phyloP scores from a whole-genome alignment of 2,888 invertebrate genomes.

The Pyrrhosoma nymphula region DNA sequence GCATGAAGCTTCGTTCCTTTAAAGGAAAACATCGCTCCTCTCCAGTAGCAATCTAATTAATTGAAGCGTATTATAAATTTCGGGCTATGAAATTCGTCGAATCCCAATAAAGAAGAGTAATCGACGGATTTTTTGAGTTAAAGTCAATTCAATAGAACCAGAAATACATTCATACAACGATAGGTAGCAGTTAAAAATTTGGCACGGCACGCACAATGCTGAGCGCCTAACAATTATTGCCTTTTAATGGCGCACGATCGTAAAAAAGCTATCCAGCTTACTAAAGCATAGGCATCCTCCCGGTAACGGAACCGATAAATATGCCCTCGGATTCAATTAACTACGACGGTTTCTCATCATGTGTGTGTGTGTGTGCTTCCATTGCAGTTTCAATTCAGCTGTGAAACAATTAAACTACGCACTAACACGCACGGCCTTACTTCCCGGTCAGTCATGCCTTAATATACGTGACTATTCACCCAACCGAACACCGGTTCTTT shows the following conservation, averaged over 20 bases:
- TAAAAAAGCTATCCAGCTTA: not conserved
- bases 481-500: not conserved
- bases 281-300: not conserved
- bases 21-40: not conserved
- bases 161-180: not conserved
- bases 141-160: not conserved
- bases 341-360: not conserved
- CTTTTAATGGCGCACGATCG: not conserved
- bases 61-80: not conserved
- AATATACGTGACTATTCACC: slow-evolving; percentile 28
- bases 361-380: not conserved
- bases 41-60: not conserved
- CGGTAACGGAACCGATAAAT: not conserved
- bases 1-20: not conserved
- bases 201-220: not conserved
- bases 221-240: not conserved
- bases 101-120: not conserved
- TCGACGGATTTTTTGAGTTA: not conserved
- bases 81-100: not conserved
- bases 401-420: slow-evolving; percentile 24
- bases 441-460: not conserved
- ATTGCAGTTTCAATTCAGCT: not conserved
- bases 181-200: not conserved
- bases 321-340: slow-evolving; percentile 10
- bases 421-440: not conserved